Percentiles rank a stretch among this genome's conserved stretches.
These are phyloP conservation scores for Oncorhynchus mykiss DNA, from an alignment of 2,113 vertebrate genomes.

Conservation along the genomic window DNA sequence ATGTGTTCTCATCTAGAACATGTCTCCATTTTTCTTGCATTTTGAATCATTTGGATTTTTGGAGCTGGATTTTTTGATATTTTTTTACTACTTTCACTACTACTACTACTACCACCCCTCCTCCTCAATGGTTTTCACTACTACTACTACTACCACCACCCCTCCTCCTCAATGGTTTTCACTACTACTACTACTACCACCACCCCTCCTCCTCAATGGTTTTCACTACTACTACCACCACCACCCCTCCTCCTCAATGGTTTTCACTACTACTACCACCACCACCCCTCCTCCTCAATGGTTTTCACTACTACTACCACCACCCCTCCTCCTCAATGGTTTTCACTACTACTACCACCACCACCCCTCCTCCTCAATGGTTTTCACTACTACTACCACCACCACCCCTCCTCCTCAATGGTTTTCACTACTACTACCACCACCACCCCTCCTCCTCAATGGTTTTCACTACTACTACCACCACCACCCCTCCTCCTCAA, in stretches of 20 bases:
- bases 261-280: slow-evolving; percentile 28
- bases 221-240: slow-evolving; percentile 26
- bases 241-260: slow-evolving; percentile 24
- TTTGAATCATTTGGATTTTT: slow-evolving; percentile 58
- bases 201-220: slow-evolving; percentile 22
- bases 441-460: slow-evolving; percentile 22
- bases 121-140: slow-evolving; percentile 11
- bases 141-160: slow-evolving; percentile 36
- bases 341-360: slow-evolving; percentile 26
- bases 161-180: slow-evolving; percentile 7
- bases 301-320: slow-evolving; percentile 28
- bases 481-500: slow-evolving; percentile 21
- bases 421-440: slow-evolving; percentile 29
- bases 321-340: slow-evolving; percentile 22
- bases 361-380: slow-evolving; percentile 24
- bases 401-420: slow-evolving; percentile 22
- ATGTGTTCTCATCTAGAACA: slow-evolving; percentile 15
- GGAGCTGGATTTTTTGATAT: slow-evolving; percentile 6
- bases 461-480: slow-evolving; percentile 30
- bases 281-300: slow-evolving; percentile 22
- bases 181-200: slow-evolving; percentile 29
- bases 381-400: slow-evolving; percentile 28
- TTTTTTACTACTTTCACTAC: slow-evolving; percentile 32
- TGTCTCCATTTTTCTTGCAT: slow-evolving; percentile 40
- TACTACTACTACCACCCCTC: slow-evolving; percentile 33